phyloP scores from a whole-genome alignment of 2,797 vertebrate genomes.

The Sebastes taczanowskii region DNA sequence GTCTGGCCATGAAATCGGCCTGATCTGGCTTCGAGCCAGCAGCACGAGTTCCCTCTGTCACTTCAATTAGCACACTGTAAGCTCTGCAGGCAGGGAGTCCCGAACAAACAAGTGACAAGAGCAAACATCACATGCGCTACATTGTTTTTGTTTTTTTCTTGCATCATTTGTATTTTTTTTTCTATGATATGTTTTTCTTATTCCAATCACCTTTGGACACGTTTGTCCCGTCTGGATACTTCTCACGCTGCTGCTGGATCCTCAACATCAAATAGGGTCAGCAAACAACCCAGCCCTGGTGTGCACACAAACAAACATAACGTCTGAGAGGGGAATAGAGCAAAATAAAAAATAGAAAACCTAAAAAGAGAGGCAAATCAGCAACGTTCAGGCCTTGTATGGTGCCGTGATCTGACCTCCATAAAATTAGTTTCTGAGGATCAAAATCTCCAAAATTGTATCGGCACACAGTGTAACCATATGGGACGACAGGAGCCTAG shows the following conservation, averaged over 20 bases:
- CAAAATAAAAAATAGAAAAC: slow-evolving; percentile 16
- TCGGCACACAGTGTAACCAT: slow-evolving; percentile 2
- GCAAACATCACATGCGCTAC: slow-evolving; percentile 29
- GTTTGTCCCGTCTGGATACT: no score
- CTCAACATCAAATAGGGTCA: slow-evolving; percentile 2
- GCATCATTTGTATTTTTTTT: neutral
- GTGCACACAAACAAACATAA: neutral
- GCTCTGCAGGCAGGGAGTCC: slow-evolving; percentile 52
- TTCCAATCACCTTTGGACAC: slow-evolving; percentile 6
- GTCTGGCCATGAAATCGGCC: slow-evolving; percentile 38
- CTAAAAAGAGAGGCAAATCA: neutral
- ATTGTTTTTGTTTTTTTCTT: neutral
- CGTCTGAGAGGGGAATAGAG: neutral
- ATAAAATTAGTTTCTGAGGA: slow-evolving; percentile 33
- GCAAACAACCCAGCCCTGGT: neutral
- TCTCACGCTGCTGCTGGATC: slow-evolving; percentile 18
- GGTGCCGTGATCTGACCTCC: slow-evolving; percentile 36
- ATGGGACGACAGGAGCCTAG: slow-evolving; percentile 1
- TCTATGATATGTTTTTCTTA: neutral
- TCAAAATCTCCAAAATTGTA: slow-evolving; percentile 27
- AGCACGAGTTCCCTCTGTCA: slow-evolving; percentile 64
- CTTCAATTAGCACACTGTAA: slow-evolving; percentile 68
- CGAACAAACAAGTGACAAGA: slow-evolving; percentile 47
- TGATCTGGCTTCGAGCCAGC: slow-evolving; percentile 60
- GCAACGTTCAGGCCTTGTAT: neutral